Evolutionary conservation across 2,797 vertebrate genomes (phyloP).

Genomic region (Harpagifer antarcticus): DNA sequence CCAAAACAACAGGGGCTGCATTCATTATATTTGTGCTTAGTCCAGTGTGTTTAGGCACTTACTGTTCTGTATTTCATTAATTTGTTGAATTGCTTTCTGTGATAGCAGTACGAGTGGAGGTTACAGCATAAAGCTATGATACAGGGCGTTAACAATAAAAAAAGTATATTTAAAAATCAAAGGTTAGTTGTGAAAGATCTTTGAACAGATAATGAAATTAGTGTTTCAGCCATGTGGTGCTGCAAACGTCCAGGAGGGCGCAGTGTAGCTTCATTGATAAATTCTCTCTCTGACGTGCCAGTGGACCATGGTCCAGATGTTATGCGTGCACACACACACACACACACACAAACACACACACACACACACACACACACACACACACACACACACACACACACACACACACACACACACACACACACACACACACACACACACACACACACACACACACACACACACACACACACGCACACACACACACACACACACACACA

Average conservation of each 20-base stretch:
- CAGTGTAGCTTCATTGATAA: slow-evolving; percentile 80
- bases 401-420: slow-evolving; percentile 13
- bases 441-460: slow-evolving; percentile 33
- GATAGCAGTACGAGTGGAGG: not conserved
- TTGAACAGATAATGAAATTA: not conserved
- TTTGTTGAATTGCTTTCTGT: not conserved
- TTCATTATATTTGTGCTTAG: not conserved
- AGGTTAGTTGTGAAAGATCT: not conserved
- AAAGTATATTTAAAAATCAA: too few species aligned
- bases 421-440: slow-evolving; percentile 34
- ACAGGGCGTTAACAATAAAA: not conserved
- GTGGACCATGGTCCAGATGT: slow-evolving; percentile 82
- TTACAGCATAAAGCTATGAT: not conserved
- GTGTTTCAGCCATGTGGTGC: slow-evolving; percentile 40
- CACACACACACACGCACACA: slow-evolving; percentile 48
- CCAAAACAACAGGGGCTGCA: not conserved
- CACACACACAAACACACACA: slow-evolving; percentile 12
- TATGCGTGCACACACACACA: slow-evolving; percentile 43
- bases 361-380: slow-evolving; percentile 26
- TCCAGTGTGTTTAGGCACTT: not conserved
- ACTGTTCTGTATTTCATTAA: not conserved
- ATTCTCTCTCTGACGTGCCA: slow-evolving; percentile 38
- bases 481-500: slow-evolving; percentile 34
- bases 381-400: slow-evolving; percentile 35
- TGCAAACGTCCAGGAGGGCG: slow-evolving; percentile 75